phyloP scores from a whole-genome alignment of 2,797 vertebrate genomes.

The Myotis findleyi region DNA sequence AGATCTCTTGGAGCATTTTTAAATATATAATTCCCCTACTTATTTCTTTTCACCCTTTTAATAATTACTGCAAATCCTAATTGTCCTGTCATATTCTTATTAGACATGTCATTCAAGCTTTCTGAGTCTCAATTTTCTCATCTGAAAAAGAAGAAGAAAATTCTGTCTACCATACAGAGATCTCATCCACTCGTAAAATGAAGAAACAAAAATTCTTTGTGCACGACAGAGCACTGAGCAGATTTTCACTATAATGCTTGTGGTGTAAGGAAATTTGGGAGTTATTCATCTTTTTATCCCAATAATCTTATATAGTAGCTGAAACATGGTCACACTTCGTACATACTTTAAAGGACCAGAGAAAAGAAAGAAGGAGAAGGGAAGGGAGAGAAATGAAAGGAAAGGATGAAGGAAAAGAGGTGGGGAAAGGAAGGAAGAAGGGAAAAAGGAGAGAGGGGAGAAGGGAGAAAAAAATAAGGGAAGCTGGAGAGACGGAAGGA shows the following conservation, averaged over 20 bases:
- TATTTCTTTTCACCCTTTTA: not conserved
- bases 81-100: conserved; percentile 21
- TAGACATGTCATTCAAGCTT: conserved; percentile 39
- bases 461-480: not conserved
- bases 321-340: not conserved
- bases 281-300: not conserved
- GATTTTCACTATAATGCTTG: not conserved
- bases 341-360: not conserved
- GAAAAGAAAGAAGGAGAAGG: not conserved
- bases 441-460: not conserved
- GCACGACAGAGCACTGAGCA: not conserved
- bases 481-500: too few relatives aligned
- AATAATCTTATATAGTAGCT: not conserved
- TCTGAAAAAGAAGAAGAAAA: not conserved
- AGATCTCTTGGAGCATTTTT: not conserved
- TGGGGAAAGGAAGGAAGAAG: too few relatives aligned
- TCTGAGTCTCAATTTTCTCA: conserved; percentile 18
- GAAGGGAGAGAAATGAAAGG: too few relatives aligned
- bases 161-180: not conserved
- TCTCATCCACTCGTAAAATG: not conserved
- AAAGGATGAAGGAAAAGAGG: not conserved
- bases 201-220: not conserved
- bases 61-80: conserved; percentile 33
- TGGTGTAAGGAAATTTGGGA: not conserved
- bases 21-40: not conserved